Evolutionary conservation across 2,797 vertebrate species (phyloP).

Genomic region (Nyctibius grandis): DNA sequence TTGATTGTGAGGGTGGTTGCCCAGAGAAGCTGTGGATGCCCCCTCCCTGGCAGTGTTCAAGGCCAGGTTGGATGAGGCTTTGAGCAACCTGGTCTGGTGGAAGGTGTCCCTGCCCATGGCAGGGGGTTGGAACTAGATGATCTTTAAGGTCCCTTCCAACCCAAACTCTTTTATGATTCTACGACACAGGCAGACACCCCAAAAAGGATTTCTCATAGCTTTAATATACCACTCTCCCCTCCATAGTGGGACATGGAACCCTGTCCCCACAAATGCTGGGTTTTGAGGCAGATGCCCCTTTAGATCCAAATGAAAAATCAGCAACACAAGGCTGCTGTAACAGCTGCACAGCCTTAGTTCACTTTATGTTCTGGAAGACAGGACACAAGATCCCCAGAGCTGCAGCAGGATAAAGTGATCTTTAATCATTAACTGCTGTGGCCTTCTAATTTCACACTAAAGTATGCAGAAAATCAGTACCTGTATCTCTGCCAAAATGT

Average conservation of each 20-base stretch:
- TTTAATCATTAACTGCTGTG: background rate
- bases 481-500: background rate
- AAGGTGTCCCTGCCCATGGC: too few species aligned
- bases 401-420: background rate
- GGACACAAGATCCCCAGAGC: background rate
- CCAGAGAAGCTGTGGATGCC: too few species aligned
- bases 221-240: background rate
- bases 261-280: background rate
- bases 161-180: too few species aligned
- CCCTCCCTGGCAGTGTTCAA: too few species aligned
- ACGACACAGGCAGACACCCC: background rate
- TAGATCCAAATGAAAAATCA: background rate
- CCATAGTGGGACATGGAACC: background rate
- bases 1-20: too few species aligned
- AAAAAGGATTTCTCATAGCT: background rate
- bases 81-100: too few species aligned
- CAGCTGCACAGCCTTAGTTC: background rate
- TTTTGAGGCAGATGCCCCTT: background rate
- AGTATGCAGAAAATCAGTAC: background rate
- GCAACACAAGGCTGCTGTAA: background rate
- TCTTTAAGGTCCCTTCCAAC: too few species aligned
- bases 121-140: too few species aligned
- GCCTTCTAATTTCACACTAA: background rate
- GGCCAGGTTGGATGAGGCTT: too few species aligned
- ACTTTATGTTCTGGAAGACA: background rate